These are phyloP conservation scores for Nettapus auritus DNA, from an alignment of 2,113 vertebrate species.

Conservation along the genomic window DNA sequence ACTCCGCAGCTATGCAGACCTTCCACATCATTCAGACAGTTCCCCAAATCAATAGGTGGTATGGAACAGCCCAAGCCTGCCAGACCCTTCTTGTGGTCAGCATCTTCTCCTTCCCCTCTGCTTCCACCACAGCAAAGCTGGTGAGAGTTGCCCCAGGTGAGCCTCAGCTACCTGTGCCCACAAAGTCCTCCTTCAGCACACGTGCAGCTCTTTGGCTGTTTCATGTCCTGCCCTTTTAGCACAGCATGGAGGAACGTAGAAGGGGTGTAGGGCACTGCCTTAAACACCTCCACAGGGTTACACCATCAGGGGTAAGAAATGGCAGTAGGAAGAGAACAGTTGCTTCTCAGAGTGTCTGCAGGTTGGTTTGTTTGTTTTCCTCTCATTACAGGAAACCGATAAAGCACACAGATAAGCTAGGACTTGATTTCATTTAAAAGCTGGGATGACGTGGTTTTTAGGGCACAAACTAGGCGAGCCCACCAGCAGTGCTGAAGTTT, in stretches of 20 bases:
- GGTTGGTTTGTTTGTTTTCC: neutral
- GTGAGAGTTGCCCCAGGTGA: neutral
- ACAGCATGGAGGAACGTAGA: neutral
- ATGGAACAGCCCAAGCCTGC: rapidly evolving
- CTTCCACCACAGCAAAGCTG: neutral
- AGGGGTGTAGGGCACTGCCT: neutral
- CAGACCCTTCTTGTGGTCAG: rapidly evolving
- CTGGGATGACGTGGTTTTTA: neutral
- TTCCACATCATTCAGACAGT: neutral
- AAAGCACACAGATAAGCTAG: neutral
- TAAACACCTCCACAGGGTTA: neutral
- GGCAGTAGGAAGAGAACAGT: neutral
- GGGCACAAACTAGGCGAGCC: neutral
- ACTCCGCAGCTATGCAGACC: neutral
- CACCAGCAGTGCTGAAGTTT: neutral
- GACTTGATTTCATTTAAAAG: neutral
- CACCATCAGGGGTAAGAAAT: neutral
- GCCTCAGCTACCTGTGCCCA: neutral
- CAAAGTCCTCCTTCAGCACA: neutral
- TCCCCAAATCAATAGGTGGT: neutral
- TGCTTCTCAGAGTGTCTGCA: neutral
- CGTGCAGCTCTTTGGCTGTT: neutral
- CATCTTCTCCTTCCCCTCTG: neutral
- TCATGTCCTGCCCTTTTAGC: neutral
- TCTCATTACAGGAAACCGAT: neutral